These are phyloP conservation scores for Actinernus sp. DNA, from an alignment of 92 coral and sea anemone species.

Conservation along the genomic window DNA sequence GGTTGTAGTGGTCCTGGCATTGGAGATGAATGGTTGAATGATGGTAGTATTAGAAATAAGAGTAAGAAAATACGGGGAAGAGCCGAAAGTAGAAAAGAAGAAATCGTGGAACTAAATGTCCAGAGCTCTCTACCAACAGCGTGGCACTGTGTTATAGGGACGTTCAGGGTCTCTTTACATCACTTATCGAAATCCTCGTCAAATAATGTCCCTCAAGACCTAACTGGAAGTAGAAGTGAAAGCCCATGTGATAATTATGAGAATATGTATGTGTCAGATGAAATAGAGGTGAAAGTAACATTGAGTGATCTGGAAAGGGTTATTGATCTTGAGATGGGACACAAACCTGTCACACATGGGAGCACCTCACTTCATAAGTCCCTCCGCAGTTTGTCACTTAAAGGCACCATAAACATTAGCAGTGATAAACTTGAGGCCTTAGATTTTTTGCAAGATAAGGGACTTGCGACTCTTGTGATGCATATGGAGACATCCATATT, in stretches of 20 bases:
- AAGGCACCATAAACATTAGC: background rate
- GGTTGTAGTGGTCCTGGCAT: too few relatives aligned
- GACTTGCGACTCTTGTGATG: conserved; percentile 59
- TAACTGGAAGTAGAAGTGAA: background rate
- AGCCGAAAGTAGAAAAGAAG: background rate
- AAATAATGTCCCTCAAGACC: too few relatives aligned
- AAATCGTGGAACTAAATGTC: conserved; percentile 3
- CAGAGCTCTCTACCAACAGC: conserved; percentile 13
- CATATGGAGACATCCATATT: conserved; percentile 13
- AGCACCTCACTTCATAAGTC: conserved; percentile 21
- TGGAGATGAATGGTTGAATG: too few relatives aligned
- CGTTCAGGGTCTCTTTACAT: conserved; percentile 8
- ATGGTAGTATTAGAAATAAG: too few relatives aligned
- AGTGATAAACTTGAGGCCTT: conserved; percentile 64
- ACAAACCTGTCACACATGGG: background rate
- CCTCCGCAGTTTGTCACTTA: conserved; percentile 18
- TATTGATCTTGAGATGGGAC: background rate
- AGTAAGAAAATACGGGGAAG: conserved; percentile 5
- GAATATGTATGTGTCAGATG: background rate
- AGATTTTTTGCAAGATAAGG: conserved; percentile 66
- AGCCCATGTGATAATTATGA: background rate
- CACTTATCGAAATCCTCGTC: too few relatives aligned
- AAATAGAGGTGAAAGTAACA: background rate
- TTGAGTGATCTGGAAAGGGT: background rate
- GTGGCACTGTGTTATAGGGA: conserved; percentile 40